Evolutionary conservation across 2,113 vertebrate species (phyloP).

Genomic region (Centrocercus urophasianus): DNA sequence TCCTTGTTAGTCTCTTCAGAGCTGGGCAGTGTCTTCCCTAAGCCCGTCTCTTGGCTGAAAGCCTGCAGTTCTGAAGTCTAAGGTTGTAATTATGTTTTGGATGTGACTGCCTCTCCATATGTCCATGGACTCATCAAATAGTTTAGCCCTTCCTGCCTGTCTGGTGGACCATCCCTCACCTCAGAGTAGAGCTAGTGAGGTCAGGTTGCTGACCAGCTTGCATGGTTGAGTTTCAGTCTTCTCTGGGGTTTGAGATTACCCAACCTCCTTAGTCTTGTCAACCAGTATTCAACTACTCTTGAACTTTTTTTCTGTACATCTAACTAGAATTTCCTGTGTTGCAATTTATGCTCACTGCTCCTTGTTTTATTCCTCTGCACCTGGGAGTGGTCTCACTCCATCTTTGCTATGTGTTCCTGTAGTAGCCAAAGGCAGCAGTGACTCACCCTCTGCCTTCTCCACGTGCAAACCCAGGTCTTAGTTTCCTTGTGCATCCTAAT

Average conservation of each 20-base stretch:
- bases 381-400: not conserved
- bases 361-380: not conserved
- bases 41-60: not conserved
- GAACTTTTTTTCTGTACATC: not conserved
- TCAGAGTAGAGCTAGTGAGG: accelerated
- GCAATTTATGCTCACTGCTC: not conserved
- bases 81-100: not conserved
- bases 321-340: not conserved
- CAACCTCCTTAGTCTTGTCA: not conserved
- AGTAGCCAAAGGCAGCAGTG: not conserved
- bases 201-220: not conserved
- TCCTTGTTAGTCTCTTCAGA: not conserved
- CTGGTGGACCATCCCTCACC: not conserved
- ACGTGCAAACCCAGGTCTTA: not conserved
- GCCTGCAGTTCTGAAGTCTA: not conserved
- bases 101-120: not conserved
- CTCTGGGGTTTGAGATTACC: not conserved
- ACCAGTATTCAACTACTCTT: not conserved
- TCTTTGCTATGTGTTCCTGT: not conserved
- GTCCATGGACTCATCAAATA: not conserved
- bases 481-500: not conserved
- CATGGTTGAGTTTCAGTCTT: not conserved
- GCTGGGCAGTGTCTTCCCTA: not conserved
- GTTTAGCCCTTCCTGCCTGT: too few relatives aligned
- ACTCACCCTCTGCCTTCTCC: not conserved